Percentiles rank a stretch among this genome's conserved stretches.
These are phyloP conservation scores for Linurgus olivaceus DNA, from an alignment of 2,797 vertebrate species.

Conservation along the genomic window DNA sequence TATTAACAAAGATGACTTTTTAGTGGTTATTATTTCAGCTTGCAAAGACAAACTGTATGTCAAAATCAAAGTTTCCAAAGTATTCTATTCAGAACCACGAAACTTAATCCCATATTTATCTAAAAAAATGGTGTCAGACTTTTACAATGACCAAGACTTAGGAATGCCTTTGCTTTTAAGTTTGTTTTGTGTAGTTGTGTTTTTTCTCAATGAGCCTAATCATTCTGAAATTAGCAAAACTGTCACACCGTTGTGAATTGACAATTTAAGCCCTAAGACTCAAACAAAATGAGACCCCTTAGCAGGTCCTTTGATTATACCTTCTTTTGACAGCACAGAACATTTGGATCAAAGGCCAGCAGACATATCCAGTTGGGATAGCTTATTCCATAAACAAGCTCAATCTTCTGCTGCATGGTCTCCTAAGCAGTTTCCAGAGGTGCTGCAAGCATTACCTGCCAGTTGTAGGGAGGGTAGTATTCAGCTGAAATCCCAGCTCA, in stretches of 20 bases:
- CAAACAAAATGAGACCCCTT: not conserved
- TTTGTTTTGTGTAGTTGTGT: not conserved
- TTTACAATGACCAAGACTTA: not conserved
- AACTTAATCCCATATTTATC: not conserved
- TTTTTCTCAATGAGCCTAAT: not conserved
- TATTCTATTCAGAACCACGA: not conserved
- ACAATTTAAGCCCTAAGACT: not conserved
- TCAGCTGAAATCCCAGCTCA: not conserved
- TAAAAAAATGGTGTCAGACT: not conserved
- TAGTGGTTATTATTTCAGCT: not conserved
- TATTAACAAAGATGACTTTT: not conserved
- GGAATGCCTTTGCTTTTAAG: not conserved
- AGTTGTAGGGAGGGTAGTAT: not conserved
- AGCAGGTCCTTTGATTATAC: not conserved
- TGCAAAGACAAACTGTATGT: not conserved
- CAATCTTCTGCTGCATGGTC: not conserved
- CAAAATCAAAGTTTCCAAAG: not conserved
- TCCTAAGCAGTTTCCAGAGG: not conserved
- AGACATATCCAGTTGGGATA: not conserved
- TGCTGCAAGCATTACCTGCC: not conserved
- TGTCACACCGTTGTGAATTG: not conserved
- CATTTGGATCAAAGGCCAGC: not conserved
- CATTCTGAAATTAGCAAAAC: not conserved
- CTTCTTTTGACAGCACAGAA: not conserved
- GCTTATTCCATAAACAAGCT: not conserved